Evolutionary conservation across 53 echinoderm and acorn worm species (phyloP), one percentile per base, ranked within the genome.

Genomic region (Actinopyga echinites): DNA sequence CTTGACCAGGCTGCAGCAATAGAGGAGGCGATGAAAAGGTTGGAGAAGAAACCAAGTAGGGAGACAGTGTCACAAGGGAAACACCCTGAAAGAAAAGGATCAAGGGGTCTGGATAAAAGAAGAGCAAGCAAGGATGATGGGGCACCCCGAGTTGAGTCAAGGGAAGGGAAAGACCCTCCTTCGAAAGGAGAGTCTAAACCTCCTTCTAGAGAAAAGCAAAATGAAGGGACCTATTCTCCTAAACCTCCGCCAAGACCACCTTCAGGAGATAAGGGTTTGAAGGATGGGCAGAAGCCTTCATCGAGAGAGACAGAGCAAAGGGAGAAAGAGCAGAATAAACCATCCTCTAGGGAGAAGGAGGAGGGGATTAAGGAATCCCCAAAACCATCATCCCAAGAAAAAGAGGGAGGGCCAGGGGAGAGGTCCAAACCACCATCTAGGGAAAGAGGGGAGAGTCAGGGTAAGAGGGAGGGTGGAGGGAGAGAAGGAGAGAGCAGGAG

Each of bases 1-100:
- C 36, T 91, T 34, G 56, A 21, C 61, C 83, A 80, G 8, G 81
- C 81, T 11, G 61, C 81, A 5, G 34, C 81, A 22, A 32, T 80
- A 1, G 81, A 57, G 2, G 60, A 80, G 35, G 81, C 33, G 25
- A 35, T 80, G 30, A 80, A 80, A 36, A 58, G 45, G 25, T 24
- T 43, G 28, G 81, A 80, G 8, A 35, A 40, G 43, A 61, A 59
- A 62, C 30, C 37, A 8, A 80, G 63, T 36, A 19, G 26, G 30
- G 60, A 62, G 37, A 31, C 62, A 1, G 62, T 12, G 15, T 49
- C 49, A 1, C 9, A 49, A 17, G 49, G 17, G 49, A 49, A 49
- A 17, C 49, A 49, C 13, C 17, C 49, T 15, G 49, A 49, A 17
- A 49, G 49, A 49, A 49, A 17, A 49, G 49, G 49, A 15, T 49